Evolutionary conservation across 2,888 invertebrate genomes (phyloP).

Genomic region (Apodemia zela): DNA sequence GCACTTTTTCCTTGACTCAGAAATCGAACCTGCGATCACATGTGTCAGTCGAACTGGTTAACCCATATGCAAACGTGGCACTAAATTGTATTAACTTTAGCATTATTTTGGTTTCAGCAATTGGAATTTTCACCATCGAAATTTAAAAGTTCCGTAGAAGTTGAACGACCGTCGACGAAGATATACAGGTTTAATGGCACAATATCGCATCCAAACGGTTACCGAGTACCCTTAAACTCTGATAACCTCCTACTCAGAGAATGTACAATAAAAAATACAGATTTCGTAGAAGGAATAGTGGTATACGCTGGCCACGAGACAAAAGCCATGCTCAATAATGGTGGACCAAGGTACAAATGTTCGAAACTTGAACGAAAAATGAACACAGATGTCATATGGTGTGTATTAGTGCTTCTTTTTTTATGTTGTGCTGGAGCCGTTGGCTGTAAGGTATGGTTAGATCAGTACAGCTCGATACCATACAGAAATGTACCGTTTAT

Average conservation of each 20-base stretch:
- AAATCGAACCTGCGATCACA: no score
- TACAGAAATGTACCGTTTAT: constrained; percentile 84
- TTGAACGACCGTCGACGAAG: constrained; percentile 96
- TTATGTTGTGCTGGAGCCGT: constrained; percentile 95
- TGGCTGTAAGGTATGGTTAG: constrained; percentile 93
- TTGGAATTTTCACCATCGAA: constrained; percentile 87
- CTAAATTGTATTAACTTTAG: neutral
- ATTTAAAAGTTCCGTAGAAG: constrained; percentile 92
- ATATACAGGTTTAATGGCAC: constrained; percentile 96
- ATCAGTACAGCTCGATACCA: constrained; percentile 65
- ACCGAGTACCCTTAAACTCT: constrained; percentile 89
- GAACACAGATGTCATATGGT: constrained; percentile 98
- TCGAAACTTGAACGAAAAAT: constrained; percentile 95
- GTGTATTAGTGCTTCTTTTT: constrained; percentile 93
- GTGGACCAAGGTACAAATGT: constrained; percentile 95
- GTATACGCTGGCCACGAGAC: constrained; percentile 98
- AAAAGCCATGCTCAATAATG: constrained; percentile 98
- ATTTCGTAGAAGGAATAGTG: constrained; percentile 97
- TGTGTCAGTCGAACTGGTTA: no score
- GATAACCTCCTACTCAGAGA: constrained; percentile 96
- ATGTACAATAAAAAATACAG: constrained; percentile 97
- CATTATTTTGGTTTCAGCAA: constrained; percentile 74
- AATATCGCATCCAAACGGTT: constrained; percentile 89
- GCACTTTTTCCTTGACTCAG: no score
- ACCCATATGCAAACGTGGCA: neutral